These are phyloP conservation scores for Drosophila incognita DNA, from an alignment of 2,888 invertebrate genomes.

Conservation along the genomic window DNA sequence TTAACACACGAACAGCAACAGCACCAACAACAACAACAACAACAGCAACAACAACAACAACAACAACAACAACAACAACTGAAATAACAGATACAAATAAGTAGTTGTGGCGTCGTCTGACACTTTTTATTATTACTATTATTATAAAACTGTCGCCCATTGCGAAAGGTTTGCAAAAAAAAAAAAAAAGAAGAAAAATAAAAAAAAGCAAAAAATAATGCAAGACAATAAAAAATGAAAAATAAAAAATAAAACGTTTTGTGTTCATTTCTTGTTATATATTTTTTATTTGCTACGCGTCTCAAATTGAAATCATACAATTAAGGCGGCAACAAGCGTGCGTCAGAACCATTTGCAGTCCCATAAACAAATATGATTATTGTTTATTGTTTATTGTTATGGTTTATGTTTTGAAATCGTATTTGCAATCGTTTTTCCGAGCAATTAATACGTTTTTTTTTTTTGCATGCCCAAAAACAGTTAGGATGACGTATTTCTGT, in stretches of 20 bases:
- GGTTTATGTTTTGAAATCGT: slow-evolving; percentile 9
- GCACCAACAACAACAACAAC: slow-evolving; percentile 23
- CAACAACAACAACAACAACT: slow-evolving; percentile 24
- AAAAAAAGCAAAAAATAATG: slow-evolving; percentile 5
- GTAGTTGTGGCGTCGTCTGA: slow-evolving; percentile 30
- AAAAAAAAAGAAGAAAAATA: not conserved
- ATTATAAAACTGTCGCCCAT: slow-evolving; percentile 36
- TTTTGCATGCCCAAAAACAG: slow-evolving; percentile 10
- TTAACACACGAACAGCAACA: slow-evolving; percentile 37
- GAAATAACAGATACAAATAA: slow-evolving; percentile 25
- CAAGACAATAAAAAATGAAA: not conserved
- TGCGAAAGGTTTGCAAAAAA: slow-evolving; percentile 52
- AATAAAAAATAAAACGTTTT: slow-evolving; percentile 17
- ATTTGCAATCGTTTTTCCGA: slow-evolving; percentile 23
- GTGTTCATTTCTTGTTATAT: slow-evolving; percentile 11
- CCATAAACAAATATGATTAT: slow-evolving; percentile 32
- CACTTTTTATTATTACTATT: slow-evolving; percentile 43
- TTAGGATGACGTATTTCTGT: slow-evolving; percentile 15
- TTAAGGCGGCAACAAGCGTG: slow-evolving; percentile 46
- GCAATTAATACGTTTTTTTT: not conserved
- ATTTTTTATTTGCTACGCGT: slow-evolving; percentile 52
- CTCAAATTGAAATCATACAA: slow-evolving; percentile 62
- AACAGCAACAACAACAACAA: slow-evolving; percentile 12
- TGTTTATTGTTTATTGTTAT: slow-evolving; percentile 2
- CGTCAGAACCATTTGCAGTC: slow-evolving; percentile 50